Evolutionary conservation across 2,113 vertebrate genomes (phyloP).

Genomic region (Cyphomyrus plagiostoma): DNA sequence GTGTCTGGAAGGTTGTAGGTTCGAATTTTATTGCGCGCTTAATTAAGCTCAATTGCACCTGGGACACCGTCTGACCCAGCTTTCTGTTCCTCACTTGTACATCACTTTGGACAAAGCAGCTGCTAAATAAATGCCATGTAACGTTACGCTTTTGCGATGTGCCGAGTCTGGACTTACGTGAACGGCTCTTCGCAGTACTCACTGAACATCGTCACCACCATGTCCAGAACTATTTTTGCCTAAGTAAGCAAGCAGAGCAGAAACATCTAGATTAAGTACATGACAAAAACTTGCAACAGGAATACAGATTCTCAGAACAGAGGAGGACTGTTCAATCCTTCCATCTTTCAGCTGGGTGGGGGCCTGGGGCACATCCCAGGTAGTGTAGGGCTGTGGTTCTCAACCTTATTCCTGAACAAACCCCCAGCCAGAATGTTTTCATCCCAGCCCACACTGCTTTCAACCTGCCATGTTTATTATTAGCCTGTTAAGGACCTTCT

Average conservation of each 20-base stretch:
- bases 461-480: too few relatives aligned
- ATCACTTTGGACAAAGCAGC: not conserved
- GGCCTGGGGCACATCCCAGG: not conserved
- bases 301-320: not conserved
- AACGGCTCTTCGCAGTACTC: slow-evolving; percentile 88
- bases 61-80: not conserved
- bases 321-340: not conserved
- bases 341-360: not conserved
- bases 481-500: not conserved
- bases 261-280: not conserved
- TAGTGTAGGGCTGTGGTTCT: not conserved
- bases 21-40: not conserved
- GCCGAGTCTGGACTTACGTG: slow-evolving; percentile 68
- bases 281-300: not conserved
- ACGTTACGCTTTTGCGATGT: not conserved
- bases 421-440: not conserved
- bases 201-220: slow-evolving; percentile 91
- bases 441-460: not conserved
- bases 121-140: not conserved
- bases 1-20: not conserved
- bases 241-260: slow-evolving; percentile 36
- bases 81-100: not conserved
- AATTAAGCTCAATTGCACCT: not conserved
- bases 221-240: slow-evolving; percentile 92
- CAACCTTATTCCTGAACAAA: not conserved